These are phyloP conservation scores for Peromyscus attwateri DNA, from an alignment of 2,797 vertebrate genomes.

Conservation along the genomic window DNA sequence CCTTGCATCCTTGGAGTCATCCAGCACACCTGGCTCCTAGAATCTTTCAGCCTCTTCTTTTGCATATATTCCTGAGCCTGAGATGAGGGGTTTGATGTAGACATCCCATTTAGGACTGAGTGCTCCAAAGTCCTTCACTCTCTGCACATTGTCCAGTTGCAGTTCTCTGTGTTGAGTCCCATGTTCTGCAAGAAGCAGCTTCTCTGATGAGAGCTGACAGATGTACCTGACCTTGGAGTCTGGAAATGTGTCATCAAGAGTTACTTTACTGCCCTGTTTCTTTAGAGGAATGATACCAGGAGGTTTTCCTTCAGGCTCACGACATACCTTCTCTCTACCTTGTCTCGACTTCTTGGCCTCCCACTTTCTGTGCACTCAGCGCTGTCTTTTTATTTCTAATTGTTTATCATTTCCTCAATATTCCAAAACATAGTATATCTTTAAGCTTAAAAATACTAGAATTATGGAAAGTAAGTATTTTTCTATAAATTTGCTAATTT, in stretches of 20 bases:
- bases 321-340: neutral
- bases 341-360: neutral
- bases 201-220: neutral
- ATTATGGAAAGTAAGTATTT: slow-evolving; percentile 4
- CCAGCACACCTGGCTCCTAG: neutral
- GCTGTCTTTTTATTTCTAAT: neutral
- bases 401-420: neutral
- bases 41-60: neutral
- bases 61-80: neutral
- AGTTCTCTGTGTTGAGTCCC: neutral
- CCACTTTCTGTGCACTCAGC: neutral
- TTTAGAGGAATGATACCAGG: neutral
- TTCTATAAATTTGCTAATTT: neutral
- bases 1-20: neutral
- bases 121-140: neutral
- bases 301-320: neutral
- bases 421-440: neutral
- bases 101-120: neutral
- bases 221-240: neutral
- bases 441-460: neutral
- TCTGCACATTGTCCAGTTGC: neutral
- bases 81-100: neutral
- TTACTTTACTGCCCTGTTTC: neutral
- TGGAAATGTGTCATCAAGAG: neutral
- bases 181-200: neutral